Percentiles rank a stretch among this genome's conserved stretches.
Evolutionary conservation across 1,140 invertebrate genomes (phyloP).

Genomic region (Pogonognathellus flavescens): DNA sequence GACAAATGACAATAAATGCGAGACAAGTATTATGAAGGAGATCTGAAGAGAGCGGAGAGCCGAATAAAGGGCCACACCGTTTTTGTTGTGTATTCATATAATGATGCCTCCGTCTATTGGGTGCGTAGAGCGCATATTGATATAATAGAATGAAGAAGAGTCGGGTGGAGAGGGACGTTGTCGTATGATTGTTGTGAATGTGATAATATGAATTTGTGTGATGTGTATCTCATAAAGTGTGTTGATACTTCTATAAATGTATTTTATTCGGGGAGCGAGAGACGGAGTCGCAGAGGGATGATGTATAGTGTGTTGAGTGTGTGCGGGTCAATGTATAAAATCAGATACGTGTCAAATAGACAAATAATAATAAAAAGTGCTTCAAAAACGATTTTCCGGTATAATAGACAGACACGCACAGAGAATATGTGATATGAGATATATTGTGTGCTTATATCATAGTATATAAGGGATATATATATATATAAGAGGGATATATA

Average conservation of each 20-base stretch:
- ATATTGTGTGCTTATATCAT: too few species aligned
- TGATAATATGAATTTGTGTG: too few species aligned
- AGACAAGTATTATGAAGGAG: too few species aligned
- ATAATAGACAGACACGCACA: conserved; percentile 43
- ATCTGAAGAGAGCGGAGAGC: not conserved
- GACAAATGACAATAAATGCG: too few species aligned
- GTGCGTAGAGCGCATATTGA: not conserved
- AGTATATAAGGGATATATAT: too few species aligned
- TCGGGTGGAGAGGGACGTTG: not conserved
- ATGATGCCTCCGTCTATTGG: too few species aligned
- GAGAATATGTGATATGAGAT: too few species aligned
- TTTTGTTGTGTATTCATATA: too few species aligned
- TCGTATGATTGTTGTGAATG: too few species aligned
- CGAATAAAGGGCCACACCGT: not conserved
- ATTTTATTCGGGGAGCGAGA: not conserved
- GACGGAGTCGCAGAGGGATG: too few species aligned
- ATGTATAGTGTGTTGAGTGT: not conserved
- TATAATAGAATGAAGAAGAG: not conserved
- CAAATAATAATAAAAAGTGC: conserved; percentile 49
- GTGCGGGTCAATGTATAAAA: conserved; percentile 32
- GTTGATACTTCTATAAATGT: not conserved
- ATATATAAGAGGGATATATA: too few species aligned
- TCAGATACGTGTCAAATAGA: conserved; percentile 47
- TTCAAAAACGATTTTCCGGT: conserved; percentile 44
- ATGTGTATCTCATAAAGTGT: not conserved